Base-by-base conservation (phyloP, 2,113 vertebrate species). In the Trinectes maculatus region DNA sequence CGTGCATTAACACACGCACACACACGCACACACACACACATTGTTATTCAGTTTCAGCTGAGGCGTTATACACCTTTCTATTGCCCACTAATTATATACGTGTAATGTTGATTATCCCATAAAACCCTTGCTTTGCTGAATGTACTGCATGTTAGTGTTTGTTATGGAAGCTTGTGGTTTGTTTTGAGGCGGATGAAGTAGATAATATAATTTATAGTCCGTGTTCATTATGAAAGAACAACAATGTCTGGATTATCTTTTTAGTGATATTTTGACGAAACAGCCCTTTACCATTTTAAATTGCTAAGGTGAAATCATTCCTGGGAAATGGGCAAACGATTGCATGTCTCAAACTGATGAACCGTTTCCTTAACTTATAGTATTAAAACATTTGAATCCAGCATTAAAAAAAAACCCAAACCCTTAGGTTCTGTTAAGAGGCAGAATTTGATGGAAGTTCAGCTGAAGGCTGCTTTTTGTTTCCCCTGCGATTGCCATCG, bases 401-500 rank as follows among this genome's bases (percentile, higher is more conserved):
- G 3, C n/a, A 12, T 52, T 29, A 55, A 6, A 70, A 16, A 18
- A 3, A 52, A n/a, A 39, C 15, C 9, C 21, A 12, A n/a, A n/a
- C n/a, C n/a, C n/a, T n/a, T n/a, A n/a, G n/a, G n/a, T n/a, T n/a
- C n/a, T n/a, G n/a, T n/a, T n/a, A n/a, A n/a, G n/a, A n/a, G n/a
- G n/a, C n/a, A n/a, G n/a, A n/a, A n/a, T n/a, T n/a, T n/a, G n/a
- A n/a, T n/a, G n/a, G n/a, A n/a, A n/a, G n/a, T n/a, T n/a, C n/a
- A n/a, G n/a, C n/a, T n/a, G n/a, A n/a, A n/a, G n/a, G n/a, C n/a
- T n/a, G n/a, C n/a, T n/a, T n/a, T n/a, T 40, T 74, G 49, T 42
- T 44, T 69, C 53, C 11, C 34, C 33, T 24, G 28, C 81, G 77
- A 77, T 74, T 56, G 15, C 48, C 57, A 77, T 80, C 61, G 58